A percentile compares a stretch with the other conserved stretches of the same genome.
phyloP scores from a whole-genome alignment of 2,113 vertebrate genomes.

The Herpetotheres cachinnans region DNA sequence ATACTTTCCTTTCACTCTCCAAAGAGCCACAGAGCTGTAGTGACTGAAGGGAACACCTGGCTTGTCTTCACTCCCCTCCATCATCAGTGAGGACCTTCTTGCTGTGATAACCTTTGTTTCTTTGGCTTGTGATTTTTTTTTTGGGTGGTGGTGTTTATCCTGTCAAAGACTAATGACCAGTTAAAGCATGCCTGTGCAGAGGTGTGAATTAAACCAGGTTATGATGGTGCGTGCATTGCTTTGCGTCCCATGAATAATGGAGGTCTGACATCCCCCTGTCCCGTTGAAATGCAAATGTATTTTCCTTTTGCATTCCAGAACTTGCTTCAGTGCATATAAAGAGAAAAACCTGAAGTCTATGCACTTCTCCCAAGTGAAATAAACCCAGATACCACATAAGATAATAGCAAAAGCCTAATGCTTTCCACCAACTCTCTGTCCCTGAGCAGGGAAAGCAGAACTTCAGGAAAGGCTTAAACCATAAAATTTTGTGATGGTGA shows the following conservation, averaged over 20 bases:
- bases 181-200: background rate
- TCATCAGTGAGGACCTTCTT: background rate
- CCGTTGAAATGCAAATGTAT: background rate
- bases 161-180: background rate
- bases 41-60: background rate
- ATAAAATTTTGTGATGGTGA: background rate
- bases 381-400: background rate
- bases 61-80: background rate
- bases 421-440: background rate
- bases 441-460: background rate
- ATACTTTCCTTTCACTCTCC: background rate
- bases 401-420: background rate
- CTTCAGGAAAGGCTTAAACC: background rate
- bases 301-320: background rate
- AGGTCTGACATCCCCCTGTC: background rate
- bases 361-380: background rate
- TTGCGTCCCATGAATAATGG: background rate
- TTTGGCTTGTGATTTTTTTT: background rate
- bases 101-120: background rate
- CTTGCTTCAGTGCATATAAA: background rate
- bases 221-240: background rate
- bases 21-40: background rate
- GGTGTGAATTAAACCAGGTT: background rate
- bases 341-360: background rate
- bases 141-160: background rate